Conservation (phyloP, 2,797 vertebrate species). For the Chelonia mydas region DNA sequence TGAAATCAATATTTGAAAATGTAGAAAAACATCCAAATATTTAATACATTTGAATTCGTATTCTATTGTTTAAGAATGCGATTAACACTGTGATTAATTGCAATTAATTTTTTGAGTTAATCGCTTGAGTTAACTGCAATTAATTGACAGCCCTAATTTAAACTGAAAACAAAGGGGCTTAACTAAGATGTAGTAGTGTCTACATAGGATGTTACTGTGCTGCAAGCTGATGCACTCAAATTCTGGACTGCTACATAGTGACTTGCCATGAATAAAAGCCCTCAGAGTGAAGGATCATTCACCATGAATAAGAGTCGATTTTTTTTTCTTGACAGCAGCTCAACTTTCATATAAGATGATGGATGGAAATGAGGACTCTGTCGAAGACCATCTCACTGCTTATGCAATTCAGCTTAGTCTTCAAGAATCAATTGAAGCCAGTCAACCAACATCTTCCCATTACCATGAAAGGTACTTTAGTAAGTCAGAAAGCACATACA, state of each 20-base stretch:
- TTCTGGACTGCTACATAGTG: not conserved
- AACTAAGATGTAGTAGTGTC: not conserved
- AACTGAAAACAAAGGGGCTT: too few relatives aligned
- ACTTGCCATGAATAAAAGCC: not conserved
- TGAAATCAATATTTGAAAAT: too few relatives aligned
- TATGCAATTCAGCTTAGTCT: slow-evolving; percentile 87
- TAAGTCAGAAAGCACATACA: not conserved
- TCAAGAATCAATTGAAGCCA: slow-evolving; percentile 81
- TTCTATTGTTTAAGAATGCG: too few relatives aligned
- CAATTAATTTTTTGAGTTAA: too few relatives aligned
- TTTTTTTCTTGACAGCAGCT: slow-evolving; percentile 12
- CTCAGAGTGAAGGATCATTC: not conserved
- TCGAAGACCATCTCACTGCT: slow-evolving; percentile 84
- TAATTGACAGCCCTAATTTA: too few relatives aligned
- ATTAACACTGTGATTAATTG: too few relatives aligned
- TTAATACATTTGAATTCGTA: too few relatives aligned
- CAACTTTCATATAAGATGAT: slow-evolving; percentile 70
- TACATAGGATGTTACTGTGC: not conserved
- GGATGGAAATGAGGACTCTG: slow-evolving; percentile 80
- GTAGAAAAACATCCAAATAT: too few relatives aligned
- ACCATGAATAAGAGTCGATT: not conserved
- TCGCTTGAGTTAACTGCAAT: too few relatives aligned
- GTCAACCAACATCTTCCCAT: slow-evolving; percentile 19
- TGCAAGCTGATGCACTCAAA: not conserved
- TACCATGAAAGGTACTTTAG: slow-evolving; percentile 80